Evolutionary conservation across 2,113 vertebrate species (phyloP), one percentile per base, ranked within the genome.

Genomic region (Sturnus vulgaris): DNA sequence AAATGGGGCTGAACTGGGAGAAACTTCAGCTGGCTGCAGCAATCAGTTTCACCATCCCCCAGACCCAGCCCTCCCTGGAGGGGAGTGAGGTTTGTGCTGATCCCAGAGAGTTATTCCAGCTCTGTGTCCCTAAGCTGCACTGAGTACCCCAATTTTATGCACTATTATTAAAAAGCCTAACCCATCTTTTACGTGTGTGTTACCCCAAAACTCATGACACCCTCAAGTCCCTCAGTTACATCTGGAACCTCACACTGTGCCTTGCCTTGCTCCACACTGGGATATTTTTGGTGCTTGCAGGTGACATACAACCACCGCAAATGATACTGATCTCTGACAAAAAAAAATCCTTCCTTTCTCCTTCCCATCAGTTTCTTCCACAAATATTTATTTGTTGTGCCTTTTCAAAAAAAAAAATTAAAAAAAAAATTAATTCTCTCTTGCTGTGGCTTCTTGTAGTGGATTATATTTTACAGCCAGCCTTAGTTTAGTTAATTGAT

Each of bases 401-500:
- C 30, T 71, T 77, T 59, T 37, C 21, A 9, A 11, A 39, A 39
- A 39, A 39, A 39, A 9, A 10, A n/a, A n/a, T n/a, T n/a, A n/a
- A n/a, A n/a, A 52, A 53, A 72, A 42, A 59, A 73, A 73, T 1
- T 52, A 82, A 84, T 82, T 87, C 69, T 86, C 52, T 90, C 47
- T 88, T 63, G 72, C 82, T 93, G 68, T 80, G 78, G 25, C 71
- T 94, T 80, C 82, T 88, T 85, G 84, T 68, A 79, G 90, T 73
- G 92, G 90, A 90, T 94, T 90, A 57, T 82, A 63, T 97, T 95
- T 93, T 83, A 65, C 79, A 94, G 92, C 92, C 88, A 90, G 79
- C 61, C 68, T 71, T 95, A 92, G 89, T 93, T 90, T 77, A 76
- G 86, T 87, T 95, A 95, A 93, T 88, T 96, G 94, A 95, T 95